A percentile compares a stretch with the other conserved stretches of the same genome.
phyloP scores from a whole-genome alignment of 2,888 invertebrate genomes.

The Tigriopus californicus region DNA sequence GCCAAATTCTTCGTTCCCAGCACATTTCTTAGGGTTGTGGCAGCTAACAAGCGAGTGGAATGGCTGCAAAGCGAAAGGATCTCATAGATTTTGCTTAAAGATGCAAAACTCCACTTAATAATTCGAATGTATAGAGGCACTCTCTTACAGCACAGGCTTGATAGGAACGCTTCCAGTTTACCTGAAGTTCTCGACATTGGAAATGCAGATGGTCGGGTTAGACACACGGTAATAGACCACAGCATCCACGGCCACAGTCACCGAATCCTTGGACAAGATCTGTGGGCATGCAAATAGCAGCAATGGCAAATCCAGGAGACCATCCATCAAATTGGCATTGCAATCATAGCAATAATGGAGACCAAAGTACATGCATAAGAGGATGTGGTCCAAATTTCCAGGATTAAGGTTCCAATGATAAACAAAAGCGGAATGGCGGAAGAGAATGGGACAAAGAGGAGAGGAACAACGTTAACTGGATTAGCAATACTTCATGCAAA shows the following conservation, averaged over 20 bases:
- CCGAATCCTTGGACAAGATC: conserved; percentile 24
- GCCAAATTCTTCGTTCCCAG: conserved; percentile 77
- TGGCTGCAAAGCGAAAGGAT: conserved; percentile 28
- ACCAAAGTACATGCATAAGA: too few species aligned
- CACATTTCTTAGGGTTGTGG: conserved; percentile 69
- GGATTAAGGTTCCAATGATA: too few species aligned
- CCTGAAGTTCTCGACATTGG: conserved; percentile 35
- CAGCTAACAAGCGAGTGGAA: conserved; percentile 58
- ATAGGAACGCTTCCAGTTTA: conserved; percentile 14
- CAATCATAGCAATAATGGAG: too few species aligned
- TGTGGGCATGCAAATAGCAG: conserved; percentile 14
- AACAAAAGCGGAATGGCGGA: too few species aligned
- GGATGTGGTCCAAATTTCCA: too few species aligned
- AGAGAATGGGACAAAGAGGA: too few species aligned
- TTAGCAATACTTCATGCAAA: too few species aligned
- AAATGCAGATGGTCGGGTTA: conserved; percentile 35
- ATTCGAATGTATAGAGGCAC: neutral
- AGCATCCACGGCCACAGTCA: conserved; percentile 36
- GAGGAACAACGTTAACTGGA: too few species aligned
- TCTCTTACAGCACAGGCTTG: neutral
- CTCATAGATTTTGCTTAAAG: neutral
- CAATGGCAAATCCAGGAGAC: too few species aligned
- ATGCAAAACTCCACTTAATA: neutral
- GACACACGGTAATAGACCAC: conserved; percentile 28
- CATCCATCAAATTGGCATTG: too few species aligned